Evolutionary conservation across 2,888 invertebrate species (phyloP).

Genomic region (Steinernema carpocapsae): DNA sequence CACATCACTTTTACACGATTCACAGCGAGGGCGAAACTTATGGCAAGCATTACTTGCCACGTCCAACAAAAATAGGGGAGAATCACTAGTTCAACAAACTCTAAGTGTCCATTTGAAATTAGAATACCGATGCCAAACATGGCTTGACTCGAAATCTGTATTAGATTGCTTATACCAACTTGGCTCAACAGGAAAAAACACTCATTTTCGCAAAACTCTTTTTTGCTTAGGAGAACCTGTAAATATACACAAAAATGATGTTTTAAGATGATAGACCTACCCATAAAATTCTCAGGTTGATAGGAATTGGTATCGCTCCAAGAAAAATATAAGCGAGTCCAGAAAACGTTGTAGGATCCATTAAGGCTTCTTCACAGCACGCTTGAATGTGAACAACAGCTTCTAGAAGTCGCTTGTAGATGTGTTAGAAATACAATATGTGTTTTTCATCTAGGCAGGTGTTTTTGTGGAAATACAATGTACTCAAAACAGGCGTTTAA

Average conservation of each 20-base stretch:
- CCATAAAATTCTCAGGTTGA: neutral
- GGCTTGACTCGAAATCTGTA: neutral
- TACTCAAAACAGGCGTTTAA: no score
- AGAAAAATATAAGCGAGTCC: neutral
- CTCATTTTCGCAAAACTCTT: conserved; percentile 1
- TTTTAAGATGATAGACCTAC: neutral
- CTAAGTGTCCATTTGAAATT: neutral
- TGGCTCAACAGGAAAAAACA: conserved; percentile 1
- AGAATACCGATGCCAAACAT: neutral
- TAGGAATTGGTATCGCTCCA: neutral
- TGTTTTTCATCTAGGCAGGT: no score
- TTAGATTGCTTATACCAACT: neutral
- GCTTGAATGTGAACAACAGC: no score
- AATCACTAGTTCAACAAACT: neutral
- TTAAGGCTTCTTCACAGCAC: no score
- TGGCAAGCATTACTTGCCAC: neutral
- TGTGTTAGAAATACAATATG: no score
- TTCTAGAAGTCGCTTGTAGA: no score
- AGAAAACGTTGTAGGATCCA: no score
- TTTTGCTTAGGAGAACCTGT: neutral
- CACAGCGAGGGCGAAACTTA: neutral
- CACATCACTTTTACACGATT: neutral
- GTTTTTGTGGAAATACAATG: no score
- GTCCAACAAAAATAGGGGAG: neutral
- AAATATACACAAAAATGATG: neutral